Base-by-base conservation (phyloP, 2,888 invertebrate genomes). In the Cephus rjabovi region DNA sequence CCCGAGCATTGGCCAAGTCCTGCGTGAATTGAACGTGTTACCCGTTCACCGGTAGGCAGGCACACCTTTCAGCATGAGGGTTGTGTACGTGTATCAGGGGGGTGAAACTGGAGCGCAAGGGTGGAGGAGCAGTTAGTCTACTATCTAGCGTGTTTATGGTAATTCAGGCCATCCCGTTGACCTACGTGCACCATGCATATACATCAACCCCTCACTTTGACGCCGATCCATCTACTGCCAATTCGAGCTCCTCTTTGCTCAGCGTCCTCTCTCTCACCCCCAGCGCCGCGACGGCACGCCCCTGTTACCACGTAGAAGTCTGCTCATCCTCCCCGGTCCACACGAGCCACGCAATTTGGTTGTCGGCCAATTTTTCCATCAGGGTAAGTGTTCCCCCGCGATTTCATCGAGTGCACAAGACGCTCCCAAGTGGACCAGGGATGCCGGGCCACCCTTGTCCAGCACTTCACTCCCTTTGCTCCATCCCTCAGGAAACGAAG, bases 131-230 rank as follows among this genome's bases (percentile, higher is more conserved):
- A 87, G 88, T 87, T 88, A 87, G 88, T 83, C 85, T 84, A 87
- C 87, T 86, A 86, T 86, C 86, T 84, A 86, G 82, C 87, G 82
- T 87, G 89, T 88, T 88, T 86, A 88, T 88, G 88, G 87, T 88
- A 88, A 88, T 88, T 87, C 82, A 34, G 78, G 86, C 84, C 83
- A 86, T 86, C 84, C 86, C 80, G 83, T 82, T 87, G 86, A 87
- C 86, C 87, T 82, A 81, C 77, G 84, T 83, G 84, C 83, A 85
- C 82, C 87, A 89, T 88, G 87, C 87, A 88, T 89, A 89, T 88
- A 88, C 88, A 89, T 87, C 86, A 86, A 83, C 76, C 82, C 85
- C 85, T 85, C 85, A 83, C 87, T 89, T 88, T 88, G 89, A 89
- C 85, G 87, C 84, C 83, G 85, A 87, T 87, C 86, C 37, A 30